Evolutionary conservation across 2,888 invertebrate species (phyloP).

Genomic region (Phengaris alcon): DNA sequence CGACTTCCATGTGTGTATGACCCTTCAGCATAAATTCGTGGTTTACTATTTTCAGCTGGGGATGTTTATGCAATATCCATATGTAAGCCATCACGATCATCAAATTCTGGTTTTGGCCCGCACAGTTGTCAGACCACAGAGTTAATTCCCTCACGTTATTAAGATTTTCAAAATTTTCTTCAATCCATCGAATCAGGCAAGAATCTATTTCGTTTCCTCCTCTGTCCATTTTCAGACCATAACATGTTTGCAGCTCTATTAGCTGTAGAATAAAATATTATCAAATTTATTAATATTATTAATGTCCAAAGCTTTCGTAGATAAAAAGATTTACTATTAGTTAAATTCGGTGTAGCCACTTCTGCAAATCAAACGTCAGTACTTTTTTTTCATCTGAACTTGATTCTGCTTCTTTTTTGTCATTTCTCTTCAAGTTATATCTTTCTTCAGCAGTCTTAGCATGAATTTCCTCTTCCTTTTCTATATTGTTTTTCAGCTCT

Average conservation of each 20-base stretch:
- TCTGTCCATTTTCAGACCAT: slow-evolving; percentile 32
- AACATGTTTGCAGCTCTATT: slow-evolving; percentile 18
- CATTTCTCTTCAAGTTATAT: slow-evolving; percentile 26
- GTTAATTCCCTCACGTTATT: slow-evolving; percentile 30
- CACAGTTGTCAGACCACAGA: slow-evolving; percentile 33
- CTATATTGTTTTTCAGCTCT: background rate
- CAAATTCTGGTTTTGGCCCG: slow-evolving; percentile 32
- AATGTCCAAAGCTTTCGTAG: too few relatives aligned
- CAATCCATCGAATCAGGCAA: slow-evolving; percentile 30
- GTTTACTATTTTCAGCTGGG: slow-evolving; percentile 31
- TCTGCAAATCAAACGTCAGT: slow-evolving; percentile 36
- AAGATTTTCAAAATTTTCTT: slow-evolving; percentile 7
- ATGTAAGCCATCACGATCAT: slow-evolving; percentile 20
- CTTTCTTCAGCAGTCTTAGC: slow-evolving; percentile 20
- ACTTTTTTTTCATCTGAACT: slow-evolving; percentile 31
- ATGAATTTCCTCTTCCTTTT: slow-evolving; percentile 16
- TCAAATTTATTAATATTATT: too few relatives aligned
- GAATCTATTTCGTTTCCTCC: slow-evolving; percentile 34
- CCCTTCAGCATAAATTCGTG: slow-evolving; percentile 37
- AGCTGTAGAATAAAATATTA: background rate
- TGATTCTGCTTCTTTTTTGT: slow-evolving; percentile 26
- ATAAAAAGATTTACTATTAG: too few relatives aligned
- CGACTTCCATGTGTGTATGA: slow-evolving; percentile 36
- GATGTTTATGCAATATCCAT: too few relatives aligned
- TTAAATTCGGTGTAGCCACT: slow-evolving; percentile 34